phyloP scores from a whole-genome alignment of 2,113 vertebrate genomes.

The Heterotis niloticus region DNA sequence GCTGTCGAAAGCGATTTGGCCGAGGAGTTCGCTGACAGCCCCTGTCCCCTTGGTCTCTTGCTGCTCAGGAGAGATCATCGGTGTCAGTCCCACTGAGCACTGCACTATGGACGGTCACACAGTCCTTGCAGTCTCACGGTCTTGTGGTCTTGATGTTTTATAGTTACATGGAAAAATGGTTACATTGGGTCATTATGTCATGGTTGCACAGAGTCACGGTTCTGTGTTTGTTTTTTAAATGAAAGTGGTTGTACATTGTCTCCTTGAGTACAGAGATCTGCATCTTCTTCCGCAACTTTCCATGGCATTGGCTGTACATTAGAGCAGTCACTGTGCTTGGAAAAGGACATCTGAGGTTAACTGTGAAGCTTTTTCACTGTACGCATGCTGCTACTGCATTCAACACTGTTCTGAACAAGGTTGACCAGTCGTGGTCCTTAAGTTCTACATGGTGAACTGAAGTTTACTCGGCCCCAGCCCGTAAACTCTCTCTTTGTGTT shows the following conservation, averaged over 20 bases:
- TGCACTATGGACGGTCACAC: constrained; percentile 1
- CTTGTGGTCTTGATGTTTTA: too few species aligned
- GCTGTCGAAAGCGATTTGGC: constrained; percentile 43
- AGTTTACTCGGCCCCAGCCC: too few species aligned
- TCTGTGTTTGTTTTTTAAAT: too few species aligned
- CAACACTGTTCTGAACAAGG: too few species aligned
- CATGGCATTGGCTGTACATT: too few species aligned
- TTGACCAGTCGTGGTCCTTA: neutral
- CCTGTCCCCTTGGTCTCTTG: constrained; percentile 38
- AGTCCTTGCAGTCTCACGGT: neutral
- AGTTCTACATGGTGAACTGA: neutral
- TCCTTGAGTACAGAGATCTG: neutral
- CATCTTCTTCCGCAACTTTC: too few species aligned
- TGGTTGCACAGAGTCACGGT: neutral
- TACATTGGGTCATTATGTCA: neutral
- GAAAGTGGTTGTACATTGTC: neutral
- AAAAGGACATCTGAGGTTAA: too few species aligned
- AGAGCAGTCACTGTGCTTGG: too few species aligned
- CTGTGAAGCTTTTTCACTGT: too few species aligned
- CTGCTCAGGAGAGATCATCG: constrained; percentile 26
- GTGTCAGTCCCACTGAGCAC: constrained; percentile 42
- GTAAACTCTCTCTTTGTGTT: too few species aligned
- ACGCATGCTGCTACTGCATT: too few species aligned
- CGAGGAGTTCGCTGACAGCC: constrained; percentile 47
- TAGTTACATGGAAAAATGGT: neutral